Evolutionary conservation across 2,113 vertebrate species (phyloP).

Genomic region (Aspidoscelis tigris): DNA sequence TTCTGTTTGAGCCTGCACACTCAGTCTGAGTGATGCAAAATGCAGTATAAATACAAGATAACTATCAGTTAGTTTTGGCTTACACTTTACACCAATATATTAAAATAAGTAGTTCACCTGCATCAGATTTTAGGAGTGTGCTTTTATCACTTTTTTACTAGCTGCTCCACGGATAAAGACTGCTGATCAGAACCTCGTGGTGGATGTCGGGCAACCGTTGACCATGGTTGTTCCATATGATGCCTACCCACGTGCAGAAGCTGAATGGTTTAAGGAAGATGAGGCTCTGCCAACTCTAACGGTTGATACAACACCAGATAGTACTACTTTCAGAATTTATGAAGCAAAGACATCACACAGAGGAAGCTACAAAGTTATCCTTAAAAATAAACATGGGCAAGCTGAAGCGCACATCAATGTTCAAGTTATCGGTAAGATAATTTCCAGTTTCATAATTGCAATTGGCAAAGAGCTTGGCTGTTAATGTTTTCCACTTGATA

Average conservation of each 20-base stretch:
- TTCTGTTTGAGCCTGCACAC: no score
- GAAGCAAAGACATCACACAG: slow-evolving; percentile 88
- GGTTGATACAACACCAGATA: slow-evolving; percentile 88
- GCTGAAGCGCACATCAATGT: slow-evolving; percentile 92
- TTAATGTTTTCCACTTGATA: neutral
- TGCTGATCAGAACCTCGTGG: slow-evolving; percentile 92
- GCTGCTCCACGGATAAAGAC: slow-evolving; percentile 94
- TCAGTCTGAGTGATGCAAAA: neutral
- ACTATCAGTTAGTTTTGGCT: neutral
- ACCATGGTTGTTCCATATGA: slow-evolving; percentile 92
- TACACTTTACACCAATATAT: neutral
- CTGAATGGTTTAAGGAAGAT: slow-evolving; percentile 89
- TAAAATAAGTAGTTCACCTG: neutral
- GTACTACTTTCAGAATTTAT: slow-evolving; percentile 88
- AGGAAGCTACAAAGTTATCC: slow-evolving; percentile 88
- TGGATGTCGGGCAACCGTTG: slow-evolving; percentile 93
- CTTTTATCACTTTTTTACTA: slow-evolving; percentile 58
- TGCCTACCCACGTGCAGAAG: slow-evolving; percentile 93
- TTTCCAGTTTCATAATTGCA: neutral
- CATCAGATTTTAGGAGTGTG: neutral
- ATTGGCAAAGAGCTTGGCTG: neutral
- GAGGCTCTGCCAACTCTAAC: slow-evolving; percentile 85
- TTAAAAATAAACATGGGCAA: slow-evolving; percentile 94
- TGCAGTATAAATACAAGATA: neutral
- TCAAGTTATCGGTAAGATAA: slow-evolving; percentile 89